A percentile compares a stretch with the other conserved stretches of the same genome.
phyloP scores from a whole-genome alignment of 1,140 invertebrate genomes.

The Leptinotarsa texana region DNA sequence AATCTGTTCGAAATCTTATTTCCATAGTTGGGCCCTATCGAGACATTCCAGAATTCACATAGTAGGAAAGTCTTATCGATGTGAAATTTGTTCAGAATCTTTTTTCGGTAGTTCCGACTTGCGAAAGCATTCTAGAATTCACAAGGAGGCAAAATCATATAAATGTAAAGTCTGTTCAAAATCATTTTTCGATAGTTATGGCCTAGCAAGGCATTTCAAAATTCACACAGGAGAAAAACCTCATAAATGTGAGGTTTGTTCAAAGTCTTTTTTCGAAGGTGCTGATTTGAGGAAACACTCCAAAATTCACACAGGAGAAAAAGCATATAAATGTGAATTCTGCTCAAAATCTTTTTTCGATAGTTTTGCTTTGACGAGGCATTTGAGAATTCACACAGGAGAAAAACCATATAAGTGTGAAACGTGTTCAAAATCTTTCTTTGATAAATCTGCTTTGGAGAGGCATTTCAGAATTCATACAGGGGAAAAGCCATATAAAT shows the following conservation, averaged over 20 bases:
- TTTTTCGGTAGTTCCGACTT: neutral
- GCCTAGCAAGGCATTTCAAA: neutral
- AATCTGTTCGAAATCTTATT: no score
- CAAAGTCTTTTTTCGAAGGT: conserved; percentile 34
- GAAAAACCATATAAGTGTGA: neutral
- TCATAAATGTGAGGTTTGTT: conserved; percentile 67
- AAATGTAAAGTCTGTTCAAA: neutral
- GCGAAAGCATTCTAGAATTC: neutral
- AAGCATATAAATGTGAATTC: conserved; percentile 9
- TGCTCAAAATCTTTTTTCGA: neutral
- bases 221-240: neutral
- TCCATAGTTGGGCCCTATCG: no score
- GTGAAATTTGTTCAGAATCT: no score
- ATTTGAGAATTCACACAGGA: neutral
- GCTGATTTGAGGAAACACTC: neutral
- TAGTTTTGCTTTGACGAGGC: conserved; percentile 5
- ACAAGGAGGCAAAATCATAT: neutral
- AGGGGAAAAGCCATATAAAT: conserved; percentile 56
- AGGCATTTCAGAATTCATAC: neutral
- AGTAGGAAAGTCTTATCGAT: no score
- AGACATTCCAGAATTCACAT: no score
- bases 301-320: conserved; percentile 1
- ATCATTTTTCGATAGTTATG: neutral
- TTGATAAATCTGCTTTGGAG: neutral
- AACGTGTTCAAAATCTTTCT: neutral